Percentiles rank a stretch among this genome's conserved stretches.
Evolutionary conservation across 2,797 vertebrate genomes (phyloP).

Genomic region (Psittacula echo): DNA sequence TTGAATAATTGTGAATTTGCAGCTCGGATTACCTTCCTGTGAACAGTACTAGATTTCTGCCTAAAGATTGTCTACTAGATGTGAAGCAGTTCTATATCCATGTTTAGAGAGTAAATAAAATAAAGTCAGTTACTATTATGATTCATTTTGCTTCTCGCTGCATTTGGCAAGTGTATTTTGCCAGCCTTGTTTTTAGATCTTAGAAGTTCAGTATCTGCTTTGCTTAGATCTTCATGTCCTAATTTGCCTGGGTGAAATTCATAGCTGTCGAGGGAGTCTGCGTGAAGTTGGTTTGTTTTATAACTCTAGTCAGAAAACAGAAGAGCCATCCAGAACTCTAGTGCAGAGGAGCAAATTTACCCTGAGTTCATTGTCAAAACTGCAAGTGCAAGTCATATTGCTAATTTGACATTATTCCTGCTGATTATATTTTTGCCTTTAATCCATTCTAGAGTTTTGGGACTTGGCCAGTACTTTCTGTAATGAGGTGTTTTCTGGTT

Average conservation of each 20-base stretch:
- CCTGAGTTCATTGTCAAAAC: background rate
- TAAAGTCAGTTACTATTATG: background rate
- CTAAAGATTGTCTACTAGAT: background rate
- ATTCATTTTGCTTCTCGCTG: background rate
- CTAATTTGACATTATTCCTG: background rate
- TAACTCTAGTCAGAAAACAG: background rate
- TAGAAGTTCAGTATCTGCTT: background rate
- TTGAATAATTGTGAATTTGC: background rate
- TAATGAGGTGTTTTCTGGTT: slow-evolving; percentile 1
- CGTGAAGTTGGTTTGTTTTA: background rate
- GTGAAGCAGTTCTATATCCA: background rate
- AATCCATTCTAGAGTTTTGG: background rate
- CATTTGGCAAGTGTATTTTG: background rate
- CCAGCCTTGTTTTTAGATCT: background rate
- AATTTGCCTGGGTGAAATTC: background rate
- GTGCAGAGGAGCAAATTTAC: background rate
- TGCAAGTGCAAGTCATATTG: background rate
- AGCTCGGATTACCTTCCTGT: background rate
- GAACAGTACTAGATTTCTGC: background rate
- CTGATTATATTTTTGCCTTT: background rate
- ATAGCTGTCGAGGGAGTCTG: background rate
- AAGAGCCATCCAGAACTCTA: background rate
- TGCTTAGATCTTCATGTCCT: background rate
- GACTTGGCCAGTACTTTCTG: background rate
- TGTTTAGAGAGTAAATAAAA: background rate